phyloP scores from a whole-genome alignment of 2,113 vertebrate genomes.

The Salminus brasiliensis region DNA sequence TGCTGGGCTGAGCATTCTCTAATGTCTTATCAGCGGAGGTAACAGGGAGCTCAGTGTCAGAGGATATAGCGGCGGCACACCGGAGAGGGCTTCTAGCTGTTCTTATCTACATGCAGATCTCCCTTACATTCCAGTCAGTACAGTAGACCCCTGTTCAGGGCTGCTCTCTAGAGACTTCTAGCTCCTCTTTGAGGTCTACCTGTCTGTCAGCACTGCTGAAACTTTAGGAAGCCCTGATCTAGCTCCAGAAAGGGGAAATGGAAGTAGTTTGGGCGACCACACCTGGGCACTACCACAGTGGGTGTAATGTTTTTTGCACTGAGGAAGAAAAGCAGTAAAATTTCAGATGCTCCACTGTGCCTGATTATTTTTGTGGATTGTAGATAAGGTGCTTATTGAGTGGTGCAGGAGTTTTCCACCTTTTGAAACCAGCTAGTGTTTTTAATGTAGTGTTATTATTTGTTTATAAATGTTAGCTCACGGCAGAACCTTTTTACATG shows the following conservation, averaged over 20 bases:
- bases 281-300: neutral
- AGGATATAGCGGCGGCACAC: constrained; percentile 4
- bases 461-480: too few species aligned
- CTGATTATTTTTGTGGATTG: too few species aligned
- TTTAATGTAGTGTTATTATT: too few species aligned
- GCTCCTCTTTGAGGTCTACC: neutral
- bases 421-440: too few species aligned
- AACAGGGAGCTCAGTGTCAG: constrained; percentile 15
- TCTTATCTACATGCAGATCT: constrained; percentile 38
- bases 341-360: too few species aligned
- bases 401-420: too few species aligned
- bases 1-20: constrained; percentile 27
- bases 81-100: constrained; percentile 23
- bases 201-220: constrained; percentile 11
- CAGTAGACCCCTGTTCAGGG: constrained; percentile 33
- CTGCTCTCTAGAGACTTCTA: neutral
- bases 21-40: constrained; percentile 9
- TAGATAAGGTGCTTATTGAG: too few species aligned
- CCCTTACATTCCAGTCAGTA: constrained; percentile 25
- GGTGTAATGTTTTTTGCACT: neutral
- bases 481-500: too few species aligned
- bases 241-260: neutral
- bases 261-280: neutral
- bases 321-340: too few species aligned
- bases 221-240: constrained; percentile 22